phyloP scores from a whole-genome alignment of 2,888 invertebrate species.

The Rapana venosa region DNA sequence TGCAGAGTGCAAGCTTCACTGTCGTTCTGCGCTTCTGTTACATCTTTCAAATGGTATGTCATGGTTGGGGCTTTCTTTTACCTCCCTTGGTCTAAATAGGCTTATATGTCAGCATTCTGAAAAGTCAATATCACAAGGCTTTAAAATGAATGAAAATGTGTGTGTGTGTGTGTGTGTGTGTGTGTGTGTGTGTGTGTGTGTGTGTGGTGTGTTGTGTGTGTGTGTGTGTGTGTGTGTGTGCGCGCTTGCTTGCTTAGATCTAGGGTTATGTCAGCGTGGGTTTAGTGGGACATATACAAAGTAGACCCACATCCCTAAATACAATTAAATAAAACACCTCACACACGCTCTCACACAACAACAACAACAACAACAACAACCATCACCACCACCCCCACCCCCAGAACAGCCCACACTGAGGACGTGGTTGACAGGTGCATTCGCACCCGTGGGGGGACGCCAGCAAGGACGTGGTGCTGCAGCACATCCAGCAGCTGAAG shows the following conservation, averaged over 20 bases:
- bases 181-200: conserved; percentile 27
- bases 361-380: background rate
- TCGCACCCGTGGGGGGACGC: conserved; percentile 50
- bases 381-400: no score
- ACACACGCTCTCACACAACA: background rate
- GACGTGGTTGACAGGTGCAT: conserved; percentile 12
- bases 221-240: conserved; percentile 27
- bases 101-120: no score
- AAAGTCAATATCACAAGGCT: background rate
- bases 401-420: no score
- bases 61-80: no score
- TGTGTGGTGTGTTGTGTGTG: conserved; percentile 25
- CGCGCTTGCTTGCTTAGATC: background rate
- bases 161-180: conserved; percentile 27
- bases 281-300: background rate
- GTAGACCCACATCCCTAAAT: no score
- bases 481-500: conserved; percentile 48
- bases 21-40: conserved; percentile 48
- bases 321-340: no score
- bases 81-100: no score
- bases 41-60: conserved; percentile 42
- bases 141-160: background rate
- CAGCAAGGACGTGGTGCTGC: conserved; percentile 43
- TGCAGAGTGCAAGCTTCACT: conserved; percentile 44
- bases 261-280: background rate